A percentile compares a stretch with the other conserved stretches of the same genome.
Conservation (phyloP, 2,797 vertebrate genomes). For the Oryzias dopingdopingensis region DNA sequence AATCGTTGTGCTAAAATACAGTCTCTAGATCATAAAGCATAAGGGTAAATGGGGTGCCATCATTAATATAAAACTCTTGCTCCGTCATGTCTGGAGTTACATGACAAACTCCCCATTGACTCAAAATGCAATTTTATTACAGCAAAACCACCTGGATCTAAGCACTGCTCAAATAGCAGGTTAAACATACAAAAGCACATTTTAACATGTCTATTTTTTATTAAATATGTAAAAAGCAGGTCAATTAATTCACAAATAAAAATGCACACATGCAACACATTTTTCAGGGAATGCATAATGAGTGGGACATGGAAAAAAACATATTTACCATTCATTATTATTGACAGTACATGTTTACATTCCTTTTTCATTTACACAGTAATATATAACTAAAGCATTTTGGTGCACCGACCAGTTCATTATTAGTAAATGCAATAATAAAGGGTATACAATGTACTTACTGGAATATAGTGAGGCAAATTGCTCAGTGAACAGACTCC, state of each 20-base stretch:
- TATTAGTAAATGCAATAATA: slow-evolving; percentile 90
- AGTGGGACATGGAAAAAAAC: slow-evolving; percentile 78
- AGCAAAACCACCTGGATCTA: slow-evolving; percentile 74
- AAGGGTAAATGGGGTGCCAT: too few relatives aligned
- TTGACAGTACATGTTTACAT: slow-evolving; percentile 99
- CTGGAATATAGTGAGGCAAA: slow-evolving; percentile 80
- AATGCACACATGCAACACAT: slow-evolving; percentile 98
- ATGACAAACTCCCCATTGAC: slow-evolving; percentile 51
- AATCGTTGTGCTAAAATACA: too few relatives aligned
- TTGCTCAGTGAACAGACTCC: slow-evolving; percentile 75
- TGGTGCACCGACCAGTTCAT: slow-evolving; percentile 86
- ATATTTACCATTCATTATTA: slow-evolving; percentile 92
- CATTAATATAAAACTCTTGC: too few relatives aligned
- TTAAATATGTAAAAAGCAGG: slow-evolving; percentile 99
- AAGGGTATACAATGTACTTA: slow-evolving; percentile 82
- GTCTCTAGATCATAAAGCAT: too few relatives aligned
- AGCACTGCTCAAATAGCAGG: slow-evolving; percentile 75
- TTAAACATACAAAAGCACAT: slow-evolving; percentile 83
- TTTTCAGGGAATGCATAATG: slow-evolving; percentile 91
- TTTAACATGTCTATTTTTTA: slow-evolving; percentile 90
- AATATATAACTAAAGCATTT: slow-evolving; percentile 93
- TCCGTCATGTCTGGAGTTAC: slow-evolving; percentile 23
- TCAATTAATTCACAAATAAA: slow-evolving; percentile 99
- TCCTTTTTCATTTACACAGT: slow-evolving; percentile 98
- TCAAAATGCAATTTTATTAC: slow-evolving; percentile 79